These are phyloP conservation scores for Protobothrops mucrosquamatus DNA, from an alignment of 2,113 vertebrate species.

Conservation along the genomic window DNA sequence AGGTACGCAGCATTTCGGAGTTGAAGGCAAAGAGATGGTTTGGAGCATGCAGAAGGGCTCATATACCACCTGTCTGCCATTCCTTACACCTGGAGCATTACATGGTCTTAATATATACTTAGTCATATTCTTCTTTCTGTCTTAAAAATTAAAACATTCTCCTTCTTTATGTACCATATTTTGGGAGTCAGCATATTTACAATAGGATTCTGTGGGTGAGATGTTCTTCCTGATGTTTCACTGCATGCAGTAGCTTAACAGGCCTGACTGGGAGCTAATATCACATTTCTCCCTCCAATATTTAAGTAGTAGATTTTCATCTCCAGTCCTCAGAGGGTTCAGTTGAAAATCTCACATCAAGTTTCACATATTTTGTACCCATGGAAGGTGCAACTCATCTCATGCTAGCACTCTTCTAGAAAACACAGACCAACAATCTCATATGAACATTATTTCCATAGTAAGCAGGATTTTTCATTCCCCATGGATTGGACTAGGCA, in stretches of 20 bases:
- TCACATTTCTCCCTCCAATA: not conserved
- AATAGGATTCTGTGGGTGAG: not conserved
- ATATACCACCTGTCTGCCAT: not conserved
- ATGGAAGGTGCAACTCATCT: not conserved
- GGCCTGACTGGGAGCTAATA: not conserved
- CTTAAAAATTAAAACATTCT: not conserved
- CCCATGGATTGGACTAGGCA: not conserved
- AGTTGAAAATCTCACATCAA: not conserved
- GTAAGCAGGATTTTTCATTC: not conserved
- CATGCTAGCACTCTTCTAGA: not conserved
- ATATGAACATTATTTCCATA: not conserved
- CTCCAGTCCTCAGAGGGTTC: not conserved
- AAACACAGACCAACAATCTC: not conserved
- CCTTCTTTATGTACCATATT: not conserved
- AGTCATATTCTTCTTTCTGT: not conserved
- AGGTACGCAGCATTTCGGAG: not conserved
- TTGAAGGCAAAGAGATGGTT: not conserved
- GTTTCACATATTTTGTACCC: not conserved
- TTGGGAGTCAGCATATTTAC: not conserved
- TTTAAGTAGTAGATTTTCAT: not conserved
- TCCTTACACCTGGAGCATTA: not conserved
- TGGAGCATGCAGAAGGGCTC: not conserved
- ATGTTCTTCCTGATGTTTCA: not conserved
- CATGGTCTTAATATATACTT: not conserved
- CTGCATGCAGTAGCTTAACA: not conserved